phyloP scores from a whole-genome alignment of 2,797 vertebrate genomes.

The Carapus acus region DNA sequence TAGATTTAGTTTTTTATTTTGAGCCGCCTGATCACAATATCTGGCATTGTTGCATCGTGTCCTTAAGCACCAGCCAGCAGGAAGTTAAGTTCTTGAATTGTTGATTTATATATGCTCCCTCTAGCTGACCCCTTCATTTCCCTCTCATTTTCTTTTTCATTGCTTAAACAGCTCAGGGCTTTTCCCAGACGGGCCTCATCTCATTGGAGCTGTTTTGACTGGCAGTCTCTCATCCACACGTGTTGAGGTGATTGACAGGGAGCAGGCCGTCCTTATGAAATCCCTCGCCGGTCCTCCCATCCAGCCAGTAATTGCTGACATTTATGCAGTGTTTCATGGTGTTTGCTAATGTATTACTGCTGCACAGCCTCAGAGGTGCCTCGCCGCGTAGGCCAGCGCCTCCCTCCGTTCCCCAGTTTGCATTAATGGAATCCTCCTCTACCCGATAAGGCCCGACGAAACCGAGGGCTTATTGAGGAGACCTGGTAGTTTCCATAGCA shows the following conservation, averaged over 20 bases:
- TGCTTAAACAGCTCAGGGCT: conserved; percentile 12
- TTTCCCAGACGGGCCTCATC: conserved; percentile 28
- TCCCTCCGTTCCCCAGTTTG: conserved; percentile 77
- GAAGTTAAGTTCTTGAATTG: conserved; percentile 23
- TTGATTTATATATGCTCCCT: conserved; percentile 29
- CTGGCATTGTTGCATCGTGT: too few relatives aligned
- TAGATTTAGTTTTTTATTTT: too few relatives aligned
- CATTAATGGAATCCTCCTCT: conserved; percentile 92
- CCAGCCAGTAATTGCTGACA: conserved; percentile 95
- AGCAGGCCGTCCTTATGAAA: conserved; percentile 94
- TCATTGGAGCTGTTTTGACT: conserved; percentile 58
- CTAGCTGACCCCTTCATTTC: conserved; percentile 7
- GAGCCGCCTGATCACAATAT: too few relatives aligned
- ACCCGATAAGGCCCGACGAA: conserved; percentile 78
- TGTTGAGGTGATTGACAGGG: conserved; percentile 89
- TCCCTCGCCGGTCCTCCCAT: conserved; percentile 49
- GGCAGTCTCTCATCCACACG: conserved; percentile 65
- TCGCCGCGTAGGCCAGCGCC: conserved; percentile 70
- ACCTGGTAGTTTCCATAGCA: conserved; percentile 91
- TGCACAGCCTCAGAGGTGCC: conserved; percentile 73
- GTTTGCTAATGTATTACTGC: conserved; percentile 99
- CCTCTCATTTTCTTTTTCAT: conserved; percentile 14
- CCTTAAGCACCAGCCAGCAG: conserved; percentile 19
- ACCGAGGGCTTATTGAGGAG: conserved; percentile 78
- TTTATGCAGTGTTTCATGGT: conserved; percentile 99